Evolutionary conservation across 2,888 invertebrate species (phyloP), one percentile per base, ranked within the genome.

Genomic region (Athalia cordata): DNA sequence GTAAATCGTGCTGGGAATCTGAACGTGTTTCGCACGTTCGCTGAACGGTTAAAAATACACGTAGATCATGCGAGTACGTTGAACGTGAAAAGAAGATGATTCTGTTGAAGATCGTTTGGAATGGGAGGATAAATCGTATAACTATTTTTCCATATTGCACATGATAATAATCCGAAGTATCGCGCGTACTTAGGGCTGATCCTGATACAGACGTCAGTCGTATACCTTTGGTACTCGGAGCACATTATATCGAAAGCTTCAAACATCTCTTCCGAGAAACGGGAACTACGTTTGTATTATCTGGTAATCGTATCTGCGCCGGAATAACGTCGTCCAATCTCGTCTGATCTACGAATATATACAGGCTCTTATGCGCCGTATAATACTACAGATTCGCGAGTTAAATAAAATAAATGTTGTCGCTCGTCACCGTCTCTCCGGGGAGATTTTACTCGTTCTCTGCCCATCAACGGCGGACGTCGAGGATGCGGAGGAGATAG

Each of bases 21-120:
- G 1, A 68, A 68, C 72, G 72, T 72, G 43, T 57, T 57, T 29
- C 45, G 13, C 52, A 52, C 50, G 72, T 47, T 72, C 47, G 72
- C 72, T 68, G 52, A 72, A 72, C 57, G 72, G 72, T 72, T 72
- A 72, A 57, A 72, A 57, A 72, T 57, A 59, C 72, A n/a, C n/a
- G n/a, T n/a, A n/a, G n/a, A n/a, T n/a, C n/a, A n/a, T n/a, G n/a
- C 29, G 2, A 0, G 72, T 45, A 47, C 43, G 45, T 13, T 57
- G 59, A 29, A 72, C 15, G 45, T 45, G 13, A 47, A 72, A 59
- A 45, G 72, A 59, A 52, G 55, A 11, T 55, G n/a, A 62, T 72
- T 59, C 57, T 59, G 57, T 13, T 59, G 52, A 68, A 72, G 57
- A 45, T 72, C 72, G 59, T 72, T 57, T 29, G 1, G 29, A 29